Conservation (phyloP, 1,140 invertebrate species). For the Agrilus planipennis region DNA sequence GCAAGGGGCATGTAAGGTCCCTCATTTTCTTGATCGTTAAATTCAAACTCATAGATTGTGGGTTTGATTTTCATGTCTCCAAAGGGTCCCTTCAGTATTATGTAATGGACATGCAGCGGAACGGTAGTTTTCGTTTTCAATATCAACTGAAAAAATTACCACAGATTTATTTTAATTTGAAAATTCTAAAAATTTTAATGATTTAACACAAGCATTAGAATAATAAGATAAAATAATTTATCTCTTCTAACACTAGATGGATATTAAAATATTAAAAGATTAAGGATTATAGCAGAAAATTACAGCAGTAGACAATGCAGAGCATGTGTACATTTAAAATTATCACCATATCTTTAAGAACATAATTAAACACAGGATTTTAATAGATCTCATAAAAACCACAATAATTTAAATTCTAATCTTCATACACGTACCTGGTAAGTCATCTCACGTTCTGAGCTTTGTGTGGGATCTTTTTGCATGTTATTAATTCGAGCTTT, state of each 20-base stretch:
- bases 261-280: too few relatives aligned
- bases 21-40: conserved; percentile 68
- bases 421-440: conserved; percentile 55
- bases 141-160: conserved; percentile 52
- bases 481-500: conserved; percentile 86
- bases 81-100: conserved; percentile 76
- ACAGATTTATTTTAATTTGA: too few relatives aligned
- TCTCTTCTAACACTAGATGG: too few relatives aligned
- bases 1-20: conserved; percentile 69
- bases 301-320: too few relatives aligned
- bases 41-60: conserved; percentile 70
- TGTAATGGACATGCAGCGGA: conserved; percentile 65
- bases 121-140: conserved; percentile 61
- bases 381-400: neutral
- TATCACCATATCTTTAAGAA: too few relatives aligned
- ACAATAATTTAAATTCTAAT: neutral
- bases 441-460: conserved; percentile 70
- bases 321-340: too few relatives aligned
- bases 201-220: too few relatives aligned
- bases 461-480: conserved; percentile 82
- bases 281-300: too few relatives aligned
- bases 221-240: too few relatives aligned
- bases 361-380: too few relatives aligned
- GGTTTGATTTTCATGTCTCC: conserved; percentile 77
- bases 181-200: too few relatives aligned